These are phyloP conservation scores for Podarcis cretensis DNA, from an alignment of 2,113 vertebrate species.

Conservation along the genomic window DNA sequence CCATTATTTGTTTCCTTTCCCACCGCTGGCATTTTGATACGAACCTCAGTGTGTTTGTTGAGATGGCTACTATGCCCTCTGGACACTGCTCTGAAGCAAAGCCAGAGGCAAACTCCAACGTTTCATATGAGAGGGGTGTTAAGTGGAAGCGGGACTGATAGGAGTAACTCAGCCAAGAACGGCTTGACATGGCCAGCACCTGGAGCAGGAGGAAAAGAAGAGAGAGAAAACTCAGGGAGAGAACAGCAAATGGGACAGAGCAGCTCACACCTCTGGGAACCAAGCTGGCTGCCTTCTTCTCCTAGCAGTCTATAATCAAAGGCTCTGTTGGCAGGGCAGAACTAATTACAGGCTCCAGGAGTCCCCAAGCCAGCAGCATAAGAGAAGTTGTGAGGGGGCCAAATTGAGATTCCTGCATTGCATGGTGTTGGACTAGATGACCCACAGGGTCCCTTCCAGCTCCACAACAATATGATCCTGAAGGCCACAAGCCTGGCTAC, in stretches of 20 bases:
- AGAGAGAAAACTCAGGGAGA: background rate
- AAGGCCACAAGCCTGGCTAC: no score
- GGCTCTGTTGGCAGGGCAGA: no score
- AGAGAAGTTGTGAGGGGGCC: background rate
- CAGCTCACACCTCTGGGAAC: background rate
- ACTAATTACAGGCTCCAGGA: no score
- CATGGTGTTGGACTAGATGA: no score
- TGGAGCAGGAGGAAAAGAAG: constrained; percentile 54
- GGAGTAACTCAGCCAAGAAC: constrained; percentile 98
- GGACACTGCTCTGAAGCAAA: constrained; percentile 98
- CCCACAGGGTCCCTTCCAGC: no score
- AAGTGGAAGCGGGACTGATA: constrained; percentile 98
- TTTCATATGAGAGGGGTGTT: constrained; percentile 95
- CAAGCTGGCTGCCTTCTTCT: no score
- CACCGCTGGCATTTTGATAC: background rate
- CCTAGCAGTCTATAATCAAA: background rate
- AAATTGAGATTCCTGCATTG: no score
- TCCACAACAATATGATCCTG: no score
- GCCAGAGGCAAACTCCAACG: constrained; percentile 95
- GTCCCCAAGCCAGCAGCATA: background rate
- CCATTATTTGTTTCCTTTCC: no score
- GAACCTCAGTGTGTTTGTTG: constrained; percentile 96
- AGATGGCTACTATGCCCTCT: constrained; percentile 98
- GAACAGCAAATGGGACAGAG: background rate
- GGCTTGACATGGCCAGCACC: constrained; percentile 98